These are phyloP conservation scores for Psilopsiagon aurifrons DNA, from an alignment of 2,113 vertebrate species.

Conservation along the genomic window DNA sequence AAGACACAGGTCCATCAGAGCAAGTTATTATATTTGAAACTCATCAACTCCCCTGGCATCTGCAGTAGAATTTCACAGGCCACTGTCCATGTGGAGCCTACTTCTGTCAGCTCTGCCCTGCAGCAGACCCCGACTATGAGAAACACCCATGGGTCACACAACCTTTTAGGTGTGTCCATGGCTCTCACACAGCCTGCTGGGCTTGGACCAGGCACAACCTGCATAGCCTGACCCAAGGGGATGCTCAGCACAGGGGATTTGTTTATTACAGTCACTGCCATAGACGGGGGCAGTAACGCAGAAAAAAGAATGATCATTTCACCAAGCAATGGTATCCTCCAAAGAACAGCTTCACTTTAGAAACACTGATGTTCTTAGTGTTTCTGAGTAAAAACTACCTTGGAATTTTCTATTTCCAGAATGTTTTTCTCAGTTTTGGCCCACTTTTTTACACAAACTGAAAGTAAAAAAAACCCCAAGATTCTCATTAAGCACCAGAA, in stretches of 20 bases:
- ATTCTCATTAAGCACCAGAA: neutral
- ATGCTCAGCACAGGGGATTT: neutral
- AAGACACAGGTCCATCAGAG: neutral
- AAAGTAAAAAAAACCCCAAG: neutral
- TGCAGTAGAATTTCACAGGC: neutral
- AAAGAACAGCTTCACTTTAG: neutral
- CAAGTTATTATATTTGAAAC: neutral
- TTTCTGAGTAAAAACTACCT: neutral
- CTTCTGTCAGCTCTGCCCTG: neutral
- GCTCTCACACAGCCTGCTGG: neutral
- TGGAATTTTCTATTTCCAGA: neutral
- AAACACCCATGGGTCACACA: neutral
- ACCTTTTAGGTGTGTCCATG: accelerated
- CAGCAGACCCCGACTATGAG: neutral
- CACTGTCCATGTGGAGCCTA: neutral
- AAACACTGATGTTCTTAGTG: neutral
- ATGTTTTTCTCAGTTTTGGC: neutral
- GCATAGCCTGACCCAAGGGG: neutral
- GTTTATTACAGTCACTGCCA: neutral
- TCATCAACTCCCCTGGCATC: neutral
- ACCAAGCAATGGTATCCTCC: neutral
- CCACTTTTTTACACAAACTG: neutral
- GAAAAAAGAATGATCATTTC: neutral
- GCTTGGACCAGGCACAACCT: neutral
- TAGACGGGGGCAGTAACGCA: accelerated